Base-by-base conservation (phyloP, 2,113 vertebrate species). In the Holacanthus passer region DNA sequence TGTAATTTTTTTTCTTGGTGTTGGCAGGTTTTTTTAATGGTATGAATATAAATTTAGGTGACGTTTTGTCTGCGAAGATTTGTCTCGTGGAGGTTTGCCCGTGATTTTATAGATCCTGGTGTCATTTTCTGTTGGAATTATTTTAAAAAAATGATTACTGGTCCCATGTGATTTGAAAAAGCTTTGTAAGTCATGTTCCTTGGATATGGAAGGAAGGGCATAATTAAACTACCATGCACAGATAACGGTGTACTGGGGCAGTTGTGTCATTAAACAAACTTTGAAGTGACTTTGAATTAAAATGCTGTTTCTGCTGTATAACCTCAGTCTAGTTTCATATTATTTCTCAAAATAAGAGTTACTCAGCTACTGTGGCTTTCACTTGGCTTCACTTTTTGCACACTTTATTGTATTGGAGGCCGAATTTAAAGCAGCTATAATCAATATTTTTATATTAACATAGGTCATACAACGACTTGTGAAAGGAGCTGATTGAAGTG, bases 1-100 rank as follows among this genome's bases (percentile, higher is more conserved):
- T 77, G 62, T 63, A 29, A 24, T 72, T 79, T 60, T 67, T 41
- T 75, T 58, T 74, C 56, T 67, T 56, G 5, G 27, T 68, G 35
- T 75, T 81, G 52, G 56, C 45, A 78, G 39, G 47, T 81, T 84
- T 85, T 74, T 81, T 64, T 79, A 67, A 81, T 70, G 55, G 35
- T 77, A 39, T 63, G 27, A 77, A 70, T 53, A 72, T 79, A 29
- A 69, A 79, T 82, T 45, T 24, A 60, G 66, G 35, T 45, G 60
- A 70, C 27, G 13, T 47, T 73, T 69, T 60, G 29, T 73, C 82
- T 60, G 4, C 65, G 47, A 68, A 29, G 6, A 79, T 76, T 67
- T 69, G 29, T 84, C 59, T 69, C 27, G 5, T 77, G 52, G 20
- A 70, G 7, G 47, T 82, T 74, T 79, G 63, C 35, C 48, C 45